Percentiles rank a stretch among this genome's conserved stretches.
phyloP scores from a whole-genome alignment of 2,888 invertebrate species.

The Synergus umbraculus region DNA sequence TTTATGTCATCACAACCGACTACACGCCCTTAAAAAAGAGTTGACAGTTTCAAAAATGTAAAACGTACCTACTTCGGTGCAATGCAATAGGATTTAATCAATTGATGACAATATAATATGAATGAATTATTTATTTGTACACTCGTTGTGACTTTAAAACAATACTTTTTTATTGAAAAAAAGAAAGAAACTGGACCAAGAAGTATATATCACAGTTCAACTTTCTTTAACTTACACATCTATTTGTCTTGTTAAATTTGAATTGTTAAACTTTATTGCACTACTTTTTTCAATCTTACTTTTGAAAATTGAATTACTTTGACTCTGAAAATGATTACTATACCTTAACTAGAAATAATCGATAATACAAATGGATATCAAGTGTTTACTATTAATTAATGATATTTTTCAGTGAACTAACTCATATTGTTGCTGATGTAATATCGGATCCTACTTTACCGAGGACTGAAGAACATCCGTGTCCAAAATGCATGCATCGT shows the following conservation, averaged over 20 bases:
- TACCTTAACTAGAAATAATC: not conserved
- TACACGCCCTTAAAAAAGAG: not conserved
- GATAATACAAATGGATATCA: not conserved
- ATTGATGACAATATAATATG: constrained; percentile 30
- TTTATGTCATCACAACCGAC: too few species aligned
- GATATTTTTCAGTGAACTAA: constrained; percentile 86
- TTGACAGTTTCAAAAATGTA: not conserved
- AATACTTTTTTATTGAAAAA: constrained; percentile 13
- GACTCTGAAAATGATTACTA: not conserved
- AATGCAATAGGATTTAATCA: constrained; percentile 13
- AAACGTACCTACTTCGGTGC: not conserved
- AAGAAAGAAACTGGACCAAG: constrained; percentile 12
- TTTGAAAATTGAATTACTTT: not conserved
- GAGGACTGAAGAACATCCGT: constrained; percentile 98
- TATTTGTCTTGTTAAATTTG: not conserved
- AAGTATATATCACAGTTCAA: constrained; percentile 8
- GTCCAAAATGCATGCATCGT: constrained; percentile 95
- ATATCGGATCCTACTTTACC: constrained; percentile 99
- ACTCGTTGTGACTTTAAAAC: not conserved
- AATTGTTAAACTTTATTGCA: not conserved
- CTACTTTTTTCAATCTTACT: not conserved
- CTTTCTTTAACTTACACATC: constrained; percentile 5
- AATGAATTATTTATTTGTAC: constrained; percentile 25
- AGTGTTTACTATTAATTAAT: not conserved
- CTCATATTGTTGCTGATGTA: constrained; percentile 98